phyloP scores from a whole-genome alignment of 2,888 invertebrate species.

The Oligia latruncula region DNA sequence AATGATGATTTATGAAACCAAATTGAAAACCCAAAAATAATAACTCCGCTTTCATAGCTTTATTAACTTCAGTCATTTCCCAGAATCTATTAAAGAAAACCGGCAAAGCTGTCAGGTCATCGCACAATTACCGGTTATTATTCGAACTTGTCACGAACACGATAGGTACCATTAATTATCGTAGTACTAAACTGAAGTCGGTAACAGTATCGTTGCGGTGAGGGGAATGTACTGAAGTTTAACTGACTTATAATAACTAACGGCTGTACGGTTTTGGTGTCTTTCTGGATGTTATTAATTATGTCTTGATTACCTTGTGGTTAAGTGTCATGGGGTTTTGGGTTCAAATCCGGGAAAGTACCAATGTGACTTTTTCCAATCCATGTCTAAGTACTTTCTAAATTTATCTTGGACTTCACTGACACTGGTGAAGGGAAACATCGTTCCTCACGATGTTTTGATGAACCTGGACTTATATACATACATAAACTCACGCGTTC shows the following conservation, averaged over 20 bases:
- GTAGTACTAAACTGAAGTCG: not conserved
- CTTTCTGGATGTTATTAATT: not conserved
- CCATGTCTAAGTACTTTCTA: no score
- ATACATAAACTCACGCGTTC: no score
- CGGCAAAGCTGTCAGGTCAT: conserved; percentile 21
- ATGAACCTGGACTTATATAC: no score
- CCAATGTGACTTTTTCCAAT: not conserved
- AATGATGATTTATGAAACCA: not conserved
- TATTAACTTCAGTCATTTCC: conserved; percentile 2
- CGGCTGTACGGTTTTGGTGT: not conserved
- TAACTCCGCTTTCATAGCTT: not conserved
- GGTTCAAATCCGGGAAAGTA: not conserved
- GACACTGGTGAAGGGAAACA: no score
- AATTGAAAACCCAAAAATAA: not conserved
- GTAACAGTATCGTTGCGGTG: not conserved
- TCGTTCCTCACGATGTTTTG: no score
- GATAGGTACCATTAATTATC: conserved; percentile 45
- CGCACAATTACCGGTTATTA: conserved; percentile 35
- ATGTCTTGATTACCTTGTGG: not conserved
- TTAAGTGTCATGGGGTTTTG: not conserved
- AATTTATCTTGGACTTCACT: no score
- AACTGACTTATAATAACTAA: not conserved
- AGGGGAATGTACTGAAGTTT: not conserved
- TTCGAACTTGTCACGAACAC: conserved; percentile 49
- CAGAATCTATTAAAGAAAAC: conserved; percentile 25